These are phyloP conservation scores for Pygoscelis antarcticus DNA, from an alignment of 2,113 vertebrate genomes.

Conservation along the genomic window DNA sequence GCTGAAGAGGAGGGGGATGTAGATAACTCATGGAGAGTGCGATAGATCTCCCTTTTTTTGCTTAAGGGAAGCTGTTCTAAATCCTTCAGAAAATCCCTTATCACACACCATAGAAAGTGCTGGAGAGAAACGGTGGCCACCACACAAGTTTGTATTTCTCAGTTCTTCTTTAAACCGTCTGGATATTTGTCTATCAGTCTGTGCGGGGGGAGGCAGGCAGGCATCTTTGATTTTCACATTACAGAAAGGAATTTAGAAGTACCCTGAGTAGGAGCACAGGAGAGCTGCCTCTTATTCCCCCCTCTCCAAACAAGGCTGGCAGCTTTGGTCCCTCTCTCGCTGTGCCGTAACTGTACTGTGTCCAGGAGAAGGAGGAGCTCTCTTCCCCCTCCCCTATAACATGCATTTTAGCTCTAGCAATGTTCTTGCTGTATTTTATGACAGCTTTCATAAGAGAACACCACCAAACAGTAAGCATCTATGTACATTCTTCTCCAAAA, in stretches of 20 bases:
- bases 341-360: background rate
- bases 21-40: background rate
- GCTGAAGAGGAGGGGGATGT: background rate
- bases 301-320: background rate
- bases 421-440: background rate
- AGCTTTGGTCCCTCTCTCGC: background rate
- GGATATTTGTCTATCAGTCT: background rate
- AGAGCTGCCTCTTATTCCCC: background rate
- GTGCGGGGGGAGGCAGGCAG: background rate
- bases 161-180: background rate
- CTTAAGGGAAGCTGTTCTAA: background rate
- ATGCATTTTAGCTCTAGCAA: background rate
- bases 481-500: background rate
- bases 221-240: background rate
- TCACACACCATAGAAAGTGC: background rate
- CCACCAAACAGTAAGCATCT: background rate
- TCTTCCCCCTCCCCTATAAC: background rate
- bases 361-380: background rate
- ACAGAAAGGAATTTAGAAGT: background rate
- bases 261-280: background rate
- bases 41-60: background rate
- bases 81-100: background rate
- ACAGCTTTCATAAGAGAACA: background rate
- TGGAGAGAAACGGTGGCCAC: background rate
- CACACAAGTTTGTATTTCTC: background rate